Evolutionary conservation across 2,888 invertebrate genomes (phyloP), one percentile per base, ranked within the genome.

Genomic region (Chrysolina americana): DNA sequence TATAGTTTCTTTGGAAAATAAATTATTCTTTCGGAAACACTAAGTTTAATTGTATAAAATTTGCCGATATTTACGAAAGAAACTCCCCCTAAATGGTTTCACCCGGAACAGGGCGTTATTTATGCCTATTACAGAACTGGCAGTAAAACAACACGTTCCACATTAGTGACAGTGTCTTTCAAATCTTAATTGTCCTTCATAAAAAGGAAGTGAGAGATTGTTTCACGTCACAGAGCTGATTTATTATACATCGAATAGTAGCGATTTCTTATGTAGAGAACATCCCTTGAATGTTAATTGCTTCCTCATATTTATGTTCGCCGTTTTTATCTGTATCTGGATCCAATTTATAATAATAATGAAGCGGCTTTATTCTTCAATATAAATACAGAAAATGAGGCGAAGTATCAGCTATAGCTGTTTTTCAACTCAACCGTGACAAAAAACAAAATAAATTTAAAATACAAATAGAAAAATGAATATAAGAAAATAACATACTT

Each of bases 241-340:
- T 59, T 59, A 59, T 59, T 15, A 59, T 28, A 59, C 59, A 28
- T 28, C 36, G 59, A 59, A 59, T 36, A 23, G 59, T 36, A 59
- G 59, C 59, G 23, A 36, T 13, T 56, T 56, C 56, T 56, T 19
- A 21, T 19, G 3, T 56, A 56, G 13, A 21, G 59, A 59, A 36
- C 59, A 59, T 59, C 59, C 59, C 59, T 59, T 59, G 59, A 59
- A 59, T 59, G 36, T 59, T 59, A 59, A 59, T 59, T 59, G 59
- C 36, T 59, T 59, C 59, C 59, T 59, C n/a, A n/a, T n/a, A 59
- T 59, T 36, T 36, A 59, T 59, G 23, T 28, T 15, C n/a, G 9
- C 59, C 2, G 9, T 59, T 59, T 10, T 59, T 53, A 19, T 53
- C 19, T 53, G 21, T 53, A 53, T 21, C 13, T 53, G 53, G 53